Evolutionary conservation across 2,113 vertebrate species (phyloP).

Genomic region (Athene cunicularia): DNA sequence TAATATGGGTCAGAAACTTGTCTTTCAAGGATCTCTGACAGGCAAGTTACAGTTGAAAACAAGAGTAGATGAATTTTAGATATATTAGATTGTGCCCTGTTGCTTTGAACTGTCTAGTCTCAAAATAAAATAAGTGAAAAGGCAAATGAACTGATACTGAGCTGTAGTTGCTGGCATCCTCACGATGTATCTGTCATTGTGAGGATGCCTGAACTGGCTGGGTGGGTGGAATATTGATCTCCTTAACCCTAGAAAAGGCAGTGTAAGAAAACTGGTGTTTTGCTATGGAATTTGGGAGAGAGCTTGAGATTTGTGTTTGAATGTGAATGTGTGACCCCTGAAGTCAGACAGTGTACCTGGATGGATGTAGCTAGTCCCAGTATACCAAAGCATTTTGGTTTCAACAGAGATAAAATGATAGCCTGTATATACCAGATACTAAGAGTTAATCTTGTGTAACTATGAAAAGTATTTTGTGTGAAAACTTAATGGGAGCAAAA

Average conservation of each 20-base stretch:
- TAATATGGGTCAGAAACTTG: neutral
- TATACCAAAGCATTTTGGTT: neutral
- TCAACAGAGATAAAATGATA: neutral
- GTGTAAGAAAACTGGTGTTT: rapidly evolving
- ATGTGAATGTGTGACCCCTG: neutral
- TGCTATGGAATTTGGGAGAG: neutral
- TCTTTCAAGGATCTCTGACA: neutral
- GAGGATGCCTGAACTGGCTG: neutral
- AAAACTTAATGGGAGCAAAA: neutral
- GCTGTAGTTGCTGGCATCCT: neutral
- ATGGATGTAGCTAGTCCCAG: neutral
- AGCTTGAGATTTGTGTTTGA: neutral
- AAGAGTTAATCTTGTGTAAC: neutral
- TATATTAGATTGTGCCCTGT: neutral
- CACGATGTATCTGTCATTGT: rapidly evolving
- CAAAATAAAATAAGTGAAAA: neutral
- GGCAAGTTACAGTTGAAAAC: neutral
- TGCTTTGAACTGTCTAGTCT: neutral
- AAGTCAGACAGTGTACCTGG: rapidly evolving
- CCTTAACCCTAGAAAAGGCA: neutral
- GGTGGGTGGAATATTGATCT: neutral
- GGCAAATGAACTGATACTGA: neutral
- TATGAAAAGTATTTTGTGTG: neutral
- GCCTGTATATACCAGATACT: neutral
- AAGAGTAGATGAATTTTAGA: neutral